Evolutionary conservation across 2,888 invertebrate genomes (phyloP).

Genomic region (Epirrita christyi): DNA sequence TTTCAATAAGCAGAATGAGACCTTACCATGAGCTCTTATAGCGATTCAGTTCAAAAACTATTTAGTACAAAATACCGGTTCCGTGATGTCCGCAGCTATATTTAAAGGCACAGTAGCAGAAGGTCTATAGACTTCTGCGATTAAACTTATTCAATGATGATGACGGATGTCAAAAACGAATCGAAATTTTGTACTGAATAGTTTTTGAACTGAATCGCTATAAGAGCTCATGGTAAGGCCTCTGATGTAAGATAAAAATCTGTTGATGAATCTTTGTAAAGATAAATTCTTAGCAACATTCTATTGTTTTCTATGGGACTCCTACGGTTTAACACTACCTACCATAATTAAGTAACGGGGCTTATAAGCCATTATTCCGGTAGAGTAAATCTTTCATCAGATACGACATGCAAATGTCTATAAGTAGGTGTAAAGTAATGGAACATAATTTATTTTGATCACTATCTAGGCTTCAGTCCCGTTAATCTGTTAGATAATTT

Average conservation of each 20-base stretch:
- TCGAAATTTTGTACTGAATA: too few relatives aligned
- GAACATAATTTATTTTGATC: constrained; percentile 24
- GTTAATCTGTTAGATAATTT: constrained; percentile 17
- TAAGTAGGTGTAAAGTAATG: constrained; percentile 31
- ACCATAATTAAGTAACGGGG: constrained; percentile 28
- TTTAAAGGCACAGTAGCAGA: too few relatives aligned
- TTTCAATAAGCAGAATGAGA: too few relatives aligned
- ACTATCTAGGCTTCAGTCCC: constrained; percentile 13
- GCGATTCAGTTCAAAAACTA: too few relatives aligned
- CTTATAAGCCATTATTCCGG: constrained; percentile 29
- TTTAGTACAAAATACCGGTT: too few relatives aligned
- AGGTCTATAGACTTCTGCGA: too few relatives aligned
- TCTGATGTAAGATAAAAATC: constrained; percentile 7
- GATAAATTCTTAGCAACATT: constrained; percentile 25
- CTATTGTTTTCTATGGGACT: constrained; percentile 31
- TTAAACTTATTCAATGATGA: too few relatives aligned
- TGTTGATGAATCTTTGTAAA: constrained; percentile 21
- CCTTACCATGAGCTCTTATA: too few relatives aligned
- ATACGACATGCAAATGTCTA: constrained; percentile 33
- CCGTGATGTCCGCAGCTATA: too few relatives aligned
- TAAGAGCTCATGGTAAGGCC: too few relatives aligned
- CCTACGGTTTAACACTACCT: constrained; percentile 4
- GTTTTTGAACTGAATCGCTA: too few relatives aligned
- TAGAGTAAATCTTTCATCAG: constrained; percentile 33
- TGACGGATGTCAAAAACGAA: too few relatives aligned